Evolutionary conservation across 2,113 vertebrate species (phyloP), one percentile per base, ranked within the genome.

Genomic region (Perccottus glenii): DNA sequence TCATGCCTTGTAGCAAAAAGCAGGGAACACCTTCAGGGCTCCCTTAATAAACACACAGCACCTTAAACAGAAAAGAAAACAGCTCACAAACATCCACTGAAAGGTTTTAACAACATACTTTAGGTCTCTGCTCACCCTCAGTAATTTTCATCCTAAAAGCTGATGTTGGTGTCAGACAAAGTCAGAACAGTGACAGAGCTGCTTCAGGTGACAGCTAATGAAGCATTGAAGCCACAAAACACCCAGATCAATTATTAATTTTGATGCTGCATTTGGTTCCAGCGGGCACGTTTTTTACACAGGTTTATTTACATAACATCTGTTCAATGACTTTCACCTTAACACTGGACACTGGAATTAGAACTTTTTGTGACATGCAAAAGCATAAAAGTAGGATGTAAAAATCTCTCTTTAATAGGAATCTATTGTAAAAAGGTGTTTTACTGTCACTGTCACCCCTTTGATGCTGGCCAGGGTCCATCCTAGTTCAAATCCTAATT

Each of bases 191-290:
- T 64, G 47, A 67, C 33, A 43, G 44, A 36, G 6, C 14, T 9
- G 71, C 72, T 72, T 77, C 66, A 73, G 67, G 62, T 72, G 69
- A 69, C 42, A 16, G 55, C 64, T 67, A 80, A 84, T 83, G 62
- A 81, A 80, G 80, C 73, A 6, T 6, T 2, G 4, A 32, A 4
- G 64, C 50, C 69, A 77, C 76, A 78, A 69, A 64, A 50, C 59
- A 77, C 60, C 58, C 72, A 79, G 75, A 56, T 68, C 82, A 78
- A 80, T 85, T 81, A 80, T 50, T 59, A 42, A 7, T 67, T n/a
- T n/a, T n/a, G n/a, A n/a, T n/a, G n/a, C n/a, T n/a, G n/a, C n/a
- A n/a, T n/a, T n/a, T n/a, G n/a, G 47, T 60, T 45, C 55, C 36
- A 56, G 55, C 16, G 15, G 40, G 61, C 19, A 1, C 49, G 61